Evolutionary conservation across 2,888 invertebrate genomes (phyloP).

Genomic region (Heteromyza rotundicornis): DNA sequence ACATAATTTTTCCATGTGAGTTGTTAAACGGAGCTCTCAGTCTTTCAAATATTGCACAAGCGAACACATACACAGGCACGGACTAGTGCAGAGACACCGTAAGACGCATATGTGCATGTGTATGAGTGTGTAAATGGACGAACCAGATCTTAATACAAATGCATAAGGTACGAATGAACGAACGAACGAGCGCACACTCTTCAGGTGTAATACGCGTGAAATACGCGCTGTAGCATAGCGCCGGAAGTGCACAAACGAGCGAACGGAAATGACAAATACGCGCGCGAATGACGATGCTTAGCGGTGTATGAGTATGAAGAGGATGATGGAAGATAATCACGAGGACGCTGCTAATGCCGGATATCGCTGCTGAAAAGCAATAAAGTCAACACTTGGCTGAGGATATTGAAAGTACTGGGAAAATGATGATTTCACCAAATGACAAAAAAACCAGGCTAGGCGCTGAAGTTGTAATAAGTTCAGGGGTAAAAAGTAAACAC

Average conservation of each 20-base stretch:
- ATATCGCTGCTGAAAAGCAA: background rate
- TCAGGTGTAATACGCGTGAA: background rate
- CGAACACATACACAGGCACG: background rate
- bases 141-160: background rate
- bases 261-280: background rate
- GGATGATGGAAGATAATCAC: too few relatives aligned
- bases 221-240: background rate
- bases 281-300: background rate
- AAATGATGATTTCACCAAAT: too few relatives aligned
- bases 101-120: background rate
- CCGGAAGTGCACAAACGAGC: background rate
- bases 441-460: too few relatives aligned
- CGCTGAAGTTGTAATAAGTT: too few relatives aligned
- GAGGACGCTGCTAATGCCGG: too few relatives aligned
- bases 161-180: too few relatives aligned
- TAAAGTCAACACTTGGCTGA: background rate
- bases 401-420: too few relatives aligned
- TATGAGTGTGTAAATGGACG: background rate
- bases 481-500: too few relatives aligned
- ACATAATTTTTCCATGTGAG: slow-evolving; percentile 58
- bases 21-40: slow-evolving; percentile 33
- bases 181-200: too few relatives aligned
- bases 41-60: background rate
- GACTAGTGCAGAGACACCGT: background rate
- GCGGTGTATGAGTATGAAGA: too few relatives aligned